Percentiles rank a stretch among this genome's conserved stretches.
Conservation (phyloP, 2,797 vertebrate genomes). For the Muscicapa comitata region DNA sequence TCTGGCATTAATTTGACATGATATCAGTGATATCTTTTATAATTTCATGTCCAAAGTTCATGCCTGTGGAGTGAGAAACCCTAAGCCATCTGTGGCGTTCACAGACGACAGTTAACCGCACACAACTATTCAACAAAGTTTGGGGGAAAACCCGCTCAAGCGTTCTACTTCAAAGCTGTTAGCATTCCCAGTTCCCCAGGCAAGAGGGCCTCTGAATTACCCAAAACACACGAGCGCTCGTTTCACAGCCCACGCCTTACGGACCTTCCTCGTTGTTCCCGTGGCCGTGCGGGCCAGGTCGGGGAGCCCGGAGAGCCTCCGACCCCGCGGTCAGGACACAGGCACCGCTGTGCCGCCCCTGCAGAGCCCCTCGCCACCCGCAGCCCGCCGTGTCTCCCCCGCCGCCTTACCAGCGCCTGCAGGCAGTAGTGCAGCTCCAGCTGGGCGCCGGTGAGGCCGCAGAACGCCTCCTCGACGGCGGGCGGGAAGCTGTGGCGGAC, state of each 20-base stretch:
- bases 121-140: accelerated
- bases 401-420: slow-evolving; percentile 69
- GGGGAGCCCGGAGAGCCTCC: too few species aligned
- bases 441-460: slow-evolving; percentile 64
- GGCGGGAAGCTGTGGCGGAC: slow-evolving; percentile 68
- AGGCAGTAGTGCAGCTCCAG: slow-evolving; percentile 70
- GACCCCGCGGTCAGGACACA: accelerated
- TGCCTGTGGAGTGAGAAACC: background rate
- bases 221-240: accelerated
- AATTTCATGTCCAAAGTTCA: background rate
- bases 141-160: accelerated
- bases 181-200: background rate
- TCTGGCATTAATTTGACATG: background rate
- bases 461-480: slow-evolving; percentile 75
- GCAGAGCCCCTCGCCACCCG: too few species aligned
- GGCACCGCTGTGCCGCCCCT: background rate
- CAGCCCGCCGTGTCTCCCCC: background rate
- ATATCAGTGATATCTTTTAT: background rate
- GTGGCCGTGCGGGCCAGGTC: accelerated
- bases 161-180: background rate
- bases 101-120: background rate
- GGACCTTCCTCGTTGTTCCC: accelerated
- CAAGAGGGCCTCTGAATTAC: accelerated
- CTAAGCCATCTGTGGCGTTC: accelerated
- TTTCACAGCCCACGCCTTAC: accelerated